These are phyloP conservation scores for Ibidorhyncha struthersii DNA, from an alignment of 2,113 vertebrate genomes.

Conservation along the genomic window DNA sequence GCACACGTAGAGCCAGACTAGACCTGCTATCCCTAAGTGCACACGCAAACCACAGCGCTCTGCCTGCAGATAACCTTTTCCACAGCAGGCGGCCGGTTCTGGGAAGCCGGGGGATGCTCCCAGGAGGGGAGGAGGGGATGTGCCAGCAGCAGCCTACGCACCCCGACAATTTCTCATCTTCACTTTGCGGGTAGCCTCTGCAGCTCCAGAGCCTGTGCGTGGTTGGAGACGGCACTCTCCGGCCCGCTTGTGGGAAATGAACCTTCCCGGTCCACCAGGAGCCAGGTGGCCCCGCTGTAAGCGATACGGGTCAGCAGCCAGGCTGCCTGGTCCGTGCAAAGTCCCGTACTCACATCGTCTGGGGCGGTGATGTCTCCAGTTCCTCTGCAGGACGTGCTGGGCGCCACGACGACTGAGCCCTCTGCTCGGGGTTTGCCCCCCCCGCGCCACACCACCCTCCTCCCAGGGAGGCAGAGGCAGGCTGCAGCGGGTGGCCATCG, in stretches of 20 bases:
- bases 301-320: fast-evolving
- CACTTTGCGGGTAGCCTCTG: background rate
- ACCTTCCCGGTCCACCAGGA: background rate
- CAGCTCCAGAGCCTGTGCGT: background rate
- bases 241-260: fast-evolving
- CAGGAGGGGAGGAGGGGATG: background rate
- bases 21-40: background rate
- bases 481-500: background rate
- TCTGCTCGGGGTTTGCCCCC: background rate
- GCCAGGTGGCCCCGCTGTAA: fast-evolving
- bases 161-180: background rate
- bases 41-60: background rate
- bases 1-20: background rate
- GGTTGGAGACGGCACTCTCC: background rate
- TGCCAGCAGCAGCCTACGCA: background rate
- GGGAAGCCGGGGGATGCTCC: background rate
- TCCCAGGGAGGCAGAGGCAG: background rate
- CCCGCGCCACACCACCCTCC: background rate
- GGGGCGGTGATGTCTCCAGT: background rate
- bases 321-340: background rate
- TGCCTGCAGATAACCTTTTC: background rate
- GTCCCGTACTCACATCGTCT: fast-evolving
- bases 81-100: background rate
- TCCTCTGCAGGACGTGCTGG: too few relatives aligned
- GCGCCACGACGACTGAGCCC: background rate